Conservation (phyloP, 2,797 vertebrate species). For the Anisognathus igniventris region DNA sequence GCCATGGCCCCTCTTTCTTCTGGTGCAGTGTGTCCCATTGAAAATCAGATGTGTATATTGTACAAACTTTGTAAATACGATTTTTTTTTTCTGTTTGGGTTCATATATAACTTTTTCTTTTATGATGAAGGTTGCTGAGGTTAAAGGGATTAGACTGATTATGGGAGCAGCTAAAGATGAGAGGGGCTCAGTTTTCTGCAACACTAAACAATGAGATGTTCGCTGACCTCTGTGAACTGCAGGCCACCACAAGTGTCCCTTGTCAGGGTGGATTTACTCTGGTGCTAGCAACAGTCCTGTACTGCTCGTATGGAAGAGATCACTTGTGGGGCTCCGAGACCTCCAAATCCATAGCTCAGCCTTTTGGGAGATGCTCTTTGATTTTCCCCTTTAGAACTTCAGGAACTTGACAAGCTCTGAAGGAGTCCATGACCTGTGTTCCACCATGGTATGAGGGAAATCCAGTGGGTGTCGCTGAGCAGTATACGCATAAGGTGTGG, state of each 20-base stretch:
- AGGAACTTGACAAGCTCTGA: conserved; percentile 28
- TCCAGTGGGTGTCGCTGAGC: not conserved
- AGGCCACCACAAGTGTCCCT: not conserved
- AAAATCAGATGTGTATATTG: conserved; percentile 85
- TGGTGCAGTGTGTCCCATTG: conserved; percentile 76
- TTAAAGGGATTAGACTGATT: conserved; percentile 85
- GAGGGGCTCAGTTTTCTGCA: conserved; percentile 83
- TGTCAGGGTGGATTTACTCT: conserved; percentile 25
- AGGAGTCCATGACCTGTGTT: not conserved
- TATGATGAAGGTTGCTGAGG: conserved; percentile 84
- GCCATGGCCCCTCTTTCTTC: conserved; percentile 79
- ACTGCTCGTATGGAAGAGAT: not conserved
- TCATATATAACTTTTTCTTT: conserved; percentile 72
- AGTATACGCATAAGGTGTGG: not conserved
- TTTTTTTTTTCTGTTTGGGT: conserved; percentile 75
- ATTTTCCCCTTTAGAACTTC: conserved; percentile 10
- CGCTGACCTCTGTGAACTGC: conserved; percentile 24
- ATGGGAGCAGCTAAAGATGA: conserved; percentile 82
- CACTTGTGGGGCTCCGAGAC: not conserved
- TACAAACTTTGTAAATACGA: conserved; percentile 85
- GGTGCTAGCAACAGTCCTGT: conserved; percentile 13
- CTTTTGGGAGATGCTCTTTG: conserved; percentile 21
- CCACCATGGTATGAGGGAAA: not conserved
- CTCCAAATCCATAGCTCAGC: not conserved
- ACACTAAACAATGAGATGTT: conserved; percentile 68